phyloP scores from a whole-genome alignment of 2,113 vertebrate species.

The Sinosuthora webbiana region DNA sequence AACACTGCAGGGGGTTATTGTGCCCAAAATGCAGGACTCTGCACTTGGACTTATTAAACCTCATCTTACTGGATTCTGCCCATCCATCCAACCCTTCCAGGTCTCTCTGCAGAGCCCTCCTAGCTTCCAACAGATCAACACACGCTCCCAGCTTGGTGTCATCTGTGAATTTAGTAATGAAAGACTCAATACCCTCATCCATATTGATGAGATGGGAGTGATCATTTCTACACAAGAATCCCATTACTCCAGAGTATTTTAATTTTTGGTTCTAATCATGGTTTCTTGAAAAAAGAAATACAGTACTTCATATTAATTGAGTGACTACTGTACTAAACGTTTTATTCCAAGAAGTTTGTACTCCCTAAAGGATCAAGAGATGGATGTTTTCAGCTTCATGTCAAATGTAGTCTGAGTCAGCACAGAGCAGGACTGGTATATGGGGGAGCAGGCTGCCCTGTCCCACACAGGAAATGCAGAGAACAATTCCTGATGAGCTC shows the following conservation, averaged over 20 bases:
- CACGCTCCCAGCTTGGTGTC: not conserved
- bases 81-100: not conserved
- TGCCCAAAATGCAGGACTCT: not conserved
- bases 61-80: not conserved
- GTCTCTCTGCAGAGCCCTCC: not conserved
- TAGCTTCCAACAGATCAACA: not conserved
- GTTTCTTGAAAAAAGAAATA: not conserved
- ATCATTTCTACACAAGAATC: not conserved
- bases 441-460: not conserved
- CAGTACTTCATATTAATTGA: not conserved
- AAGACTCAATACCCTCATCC: not conserved
- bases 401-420: not conserved
- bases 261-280: not conserved
- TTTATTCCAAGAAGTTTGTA: not conserved
- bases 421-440: fast-evolving
- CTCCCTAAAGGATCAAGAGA: not conserved
- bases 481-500: not conserved
- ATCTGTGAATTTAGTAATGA: not conserved
- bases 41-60: not conserved
- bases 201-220: not conserved
- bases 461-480: not conserved
- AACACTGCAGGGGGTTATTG: not conserved
- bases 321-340: not conserved
- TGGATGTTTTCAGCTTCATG: not conserved
- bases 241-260: not conserved